These are phyloP conservation scores for Scaptodrosophila lebanonensis DNA, from an alignment of 1,140 invertebrate species.

Conservation along the genomic window DNA sequence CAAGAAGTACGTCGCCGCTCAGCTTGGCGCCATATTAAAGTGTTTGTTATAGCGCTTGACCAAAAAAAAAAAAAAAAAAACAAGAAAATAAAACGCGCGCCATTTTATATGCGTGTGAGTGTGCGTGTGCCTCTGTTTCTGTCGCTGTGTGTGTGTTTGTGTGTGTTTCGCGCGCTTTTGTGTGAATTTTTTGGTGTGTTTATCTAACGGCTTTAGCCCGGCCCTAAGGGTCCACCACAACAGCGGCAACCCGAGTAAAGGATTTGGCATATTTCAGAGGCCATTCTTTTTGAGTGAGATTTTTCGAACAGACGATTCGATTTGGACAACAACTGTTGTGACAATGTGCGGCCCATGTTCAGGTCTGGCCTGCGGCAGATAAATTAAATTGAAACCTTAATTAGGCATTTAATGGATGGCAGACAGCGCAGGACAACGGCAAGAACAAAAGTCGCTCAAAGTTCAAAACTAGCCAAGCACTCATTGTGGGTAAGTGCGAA, in stretches of 20 bases:
- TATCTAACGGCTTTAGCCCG: slow-evolving; percentile 25
- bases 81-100: slow-evolving; percentile 6
- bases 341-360: too few species aligned
- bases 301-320: too few species aligned
- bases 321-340: too few species aligned
- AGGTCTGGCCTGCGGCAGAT: too few species aligned
- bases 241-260: slow-evolving; percentile 20
- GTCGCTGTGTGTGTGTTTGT: slow-evolving; percentile 34
- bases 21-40: slow-evolving; percentile 66
- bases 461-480: slow-evolving; percentile 11
- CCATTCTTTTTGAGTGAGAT: slow-evolving; percentile 54
- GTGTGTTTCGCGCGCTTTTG: slow-evolving; percentile 68
- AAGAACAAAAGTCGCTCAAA: slow-evolving; percentile 41
- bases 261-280: slow-evolving; percentile 43
- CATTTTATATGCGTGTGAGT: not conserved
- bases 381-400: slow-evolving; percentile 54
- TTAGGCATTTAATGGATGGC: slow-evolving; percentile 57
- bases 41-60: slow-evolving; percentile 28
- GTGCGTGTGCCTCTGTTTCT: slow-evolving; percentile 17
- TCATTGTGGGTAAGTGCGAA: slow-evolving; percentile 44
- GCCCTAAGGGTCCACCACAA: slow-evolving; percentile 16
- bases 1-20: slow-evolving; percentile 19
- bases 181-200: slow-evolving; percentile 43
- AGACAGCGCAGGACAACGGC: too few species aligned
- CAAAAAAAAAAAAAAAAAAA: too few species aligned